A percentile compares a stretch with the other conserved stretches of the same genome.
Evolutionary conservation across 2,113 vertebrate genomes (phyloP).

Genomic region (Pangasianodon gigas): DNA sequence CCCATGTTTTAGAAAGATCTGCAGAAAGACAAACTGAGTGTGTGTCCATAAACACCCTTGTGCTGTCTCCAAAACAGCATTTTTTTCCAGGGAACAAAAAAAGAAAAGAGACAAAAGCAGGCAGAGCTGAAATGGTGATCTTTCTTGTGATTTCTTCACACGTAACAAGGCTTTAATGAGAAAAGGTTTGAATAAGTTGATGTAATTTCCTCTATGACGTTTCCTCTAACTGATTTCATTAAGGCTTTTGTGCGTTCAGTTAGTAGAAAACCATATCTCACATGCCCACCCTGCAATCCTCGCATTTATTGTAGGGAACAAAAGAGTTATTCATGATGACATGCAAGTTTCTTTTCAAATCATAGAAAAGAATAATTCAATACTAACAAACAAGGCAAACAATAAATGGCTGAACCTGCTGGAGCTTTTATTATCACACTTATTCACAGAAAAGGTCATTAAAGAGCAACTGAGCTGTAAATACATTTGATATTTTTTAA

Average conservation of each 20-base stretch:
- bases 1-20: neutral
- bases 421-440: neutral
- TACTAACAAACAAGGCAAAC: neutral
- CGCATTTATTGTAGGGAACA: neutral
- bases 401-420: neutral
- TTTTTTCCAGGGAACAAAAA: neutral
- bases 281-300: neutral
- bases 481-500: neutral
- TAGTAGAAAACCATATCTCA: neutral
- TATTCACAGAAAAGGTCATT: neutral
- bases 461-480: neutral
- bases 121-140: neutral
- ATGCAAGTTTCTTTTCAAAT: neutral
- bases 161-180: neutral
- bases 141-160: neutral
- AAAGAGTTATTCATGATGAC: neutral
- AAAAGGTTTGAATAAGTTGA: neutral
- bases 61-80: neutral
- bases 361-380: neutral
- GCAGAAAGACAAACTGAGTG: neutral
- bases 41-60: neutral
- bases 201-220: neutral
- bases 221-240: neutral
- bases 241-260: neutral
- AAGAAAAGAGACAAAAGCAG: neutral